phyloP scores from a whole-genome alignment of 2,888 invertebrate species.

The Pollenia angustigena region DNA sequence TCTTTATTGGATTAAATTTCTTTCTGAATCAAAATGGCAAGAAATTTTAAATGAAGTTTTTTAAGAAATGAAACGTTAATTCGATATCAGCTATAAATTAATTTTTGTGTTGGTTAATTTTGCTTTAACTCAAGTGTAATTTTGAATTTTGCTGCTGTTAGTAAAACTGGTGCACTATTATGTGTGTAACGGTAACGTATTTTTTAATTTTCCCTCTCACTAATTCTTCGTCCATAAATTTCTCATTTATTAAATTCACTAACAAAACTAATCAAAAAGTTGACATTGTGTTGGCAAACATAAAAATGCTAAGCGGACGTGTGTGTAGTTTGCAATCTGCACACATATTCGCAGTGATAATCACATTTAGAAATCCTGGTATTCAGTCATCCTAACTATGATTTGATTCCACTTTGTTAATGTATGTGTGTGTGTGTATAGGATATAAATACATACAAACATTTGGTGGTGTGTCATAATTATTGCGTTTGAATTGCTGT shows the following conservation, averaged over 20 bases:
- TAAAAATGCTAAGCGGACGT: conserved; percentile 42
- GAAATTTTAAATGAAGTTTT: too few relatives aligned
- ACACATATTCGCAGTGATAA: conserved; percentile 38
- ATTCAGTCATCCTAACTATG: not conserved
- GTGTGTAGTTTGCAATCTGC: conserved; percentile 5
- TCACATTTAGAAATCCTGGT: conserved; percentile 12
- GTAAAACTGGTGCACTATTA: too few relatives aligned
- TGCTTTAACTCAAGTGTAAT: too few relatives aligned
- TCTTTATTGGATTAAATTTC: too few relatives aligned
- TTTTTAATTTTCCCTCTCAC: too few relatives aligned
- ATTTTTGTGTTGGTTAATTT: too few relatives aligned
- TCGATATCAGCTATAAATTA: too few relatives aligned
- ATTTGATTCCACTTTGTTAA: not conserved
- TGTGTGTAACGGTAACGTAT: too few relatives aligned
- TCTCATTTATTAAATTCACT: not conserved
- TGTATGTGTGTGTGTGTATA: not conserved
- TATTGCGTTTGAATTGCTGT: conserved; percentile 75
- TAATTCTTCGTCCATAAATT: too few relatives aligned
- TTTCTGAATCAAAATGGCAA: too few relatives aligned
- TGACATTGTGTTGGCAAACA: conserved; percentile 50
- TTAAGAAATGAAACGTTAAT: too few relatives aligned
- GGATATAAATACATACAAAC: not conserved
- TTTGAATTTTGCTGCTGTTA: too few relatives aligned
- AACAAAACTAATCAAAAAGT: conserved; percentile 58
- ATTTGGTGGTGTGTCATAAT: conserved; percentile 71